Percentiles rank a stretch among this genome's conserved stretches.
Evolutionary conservation across 2,113 vertebrate species (phyloP).

Genomic region (Ancistrus triradiatus): DNA sequence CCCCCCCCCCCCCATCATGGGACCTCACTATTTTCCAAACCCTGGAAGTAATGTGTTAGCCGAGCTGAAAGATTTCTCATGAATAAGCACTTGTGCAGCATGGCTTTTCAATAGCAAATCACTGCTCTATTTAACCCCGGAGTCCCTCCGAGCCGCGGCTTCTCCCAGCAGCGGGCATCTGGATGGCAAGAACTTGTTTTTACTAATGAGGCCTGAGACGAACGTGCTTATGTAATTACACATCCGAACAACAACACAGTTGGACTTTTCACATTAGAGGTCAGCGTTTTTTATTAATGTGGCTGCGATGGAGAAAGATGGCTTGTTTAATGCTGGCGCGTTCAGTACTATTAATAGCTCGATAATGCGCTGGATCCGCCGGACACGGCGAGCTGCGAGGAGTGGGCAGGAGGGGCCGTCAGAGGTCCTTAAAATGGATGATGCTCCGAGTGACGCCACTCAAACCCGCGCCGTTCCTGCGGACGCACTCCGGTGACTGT

Average conservation of each 20-base stretch:
- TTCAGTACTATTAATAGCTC: too few species aligned
- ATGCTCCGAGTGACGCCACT: too few species aligned
- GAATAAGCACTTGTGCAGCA: conserved; percentile 34
- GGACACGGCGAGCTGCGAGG: too few species aligned
- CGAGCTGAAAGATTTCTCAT: conserved; percentile 11
- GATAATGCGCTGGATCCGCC: too few species aligned
- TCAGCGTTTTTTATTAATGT: not conserved
- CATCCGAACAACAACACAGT: not conserved
- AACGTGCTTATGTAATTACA: conserved; percentile 12
- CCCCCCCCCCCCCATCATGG: not conserved
- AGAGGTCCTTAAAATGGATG: too few species aligned
- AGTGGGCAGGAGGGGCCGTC: too few species aligned
- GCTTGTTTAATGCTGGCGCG: too few species aligned
- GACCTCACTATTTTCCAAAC: conserved; percentile 25
- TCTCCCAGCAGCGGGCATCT: not conserved
- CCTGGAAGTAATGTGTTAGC: conserved; percentile 6
- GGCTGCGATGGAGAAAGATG: too few species aligned
- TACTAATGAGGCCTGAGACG: not conserved
- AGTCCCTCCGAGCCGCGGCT: conserved; percentile 10
- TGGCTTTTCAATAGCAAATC: conserved; percentile 16
- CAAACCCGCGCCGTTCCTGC: too few species aligned
- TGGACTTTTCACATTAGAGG: not conserved
- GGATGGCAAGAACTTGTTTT: conserved; percentile 1
- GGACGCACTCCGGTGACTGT: too few species aligned
- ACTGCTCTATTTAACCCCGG: conserved; percentile 32